Conservation (phyloP, 2,113 vertebrate species). For the Rhabdornis inornatus region DNA sequence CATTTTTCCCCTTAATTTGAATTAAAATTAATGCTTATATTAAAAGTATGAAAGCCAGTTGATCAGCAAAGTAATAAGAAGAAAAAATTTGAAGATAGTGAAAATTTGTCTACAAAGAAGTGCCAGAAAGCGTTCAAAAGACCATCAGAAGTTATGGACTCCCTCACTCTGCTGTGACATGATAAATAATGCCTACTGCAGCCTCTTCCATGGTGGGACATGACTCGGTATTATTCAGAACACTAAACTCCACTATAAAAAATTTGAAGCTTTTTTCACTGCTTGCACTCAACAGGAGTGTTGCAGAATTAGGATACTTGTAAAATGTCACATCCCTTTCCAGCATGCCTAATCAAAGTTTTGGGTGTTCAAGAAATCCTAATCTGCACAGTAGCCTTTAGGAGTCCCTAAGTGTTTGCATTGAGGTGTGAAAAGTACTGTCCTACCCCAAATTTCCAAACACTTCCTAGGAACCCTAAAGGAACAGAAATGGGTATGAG, state of each 20-base stretch:
- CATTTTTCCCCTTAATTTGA: not conserved
- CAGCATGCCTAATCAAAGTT: not conserved
- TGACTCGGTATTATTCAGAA: not conserved
- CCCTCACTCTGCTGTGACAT: not conserved
- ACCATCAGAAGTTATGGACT: not conserved
- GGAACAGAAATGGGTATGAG: not conserved
- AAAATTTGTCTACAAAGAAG: not conserved
- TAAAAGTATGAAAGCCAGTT: constrained; percentile 11
- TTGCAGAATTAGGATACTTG: not conserved
- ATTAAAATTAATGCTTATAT: not conserved
- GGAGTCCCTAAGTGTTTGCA: not conserved
- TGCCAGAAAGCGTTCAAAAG: not conserved
- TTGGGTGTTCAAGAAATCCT: not conserved
- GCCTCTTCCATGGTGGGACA: not conserved
- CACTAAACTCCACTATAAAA: not conserved
- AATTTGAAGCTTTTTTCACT: not conserved
- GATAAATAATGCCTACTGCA: not conserved
- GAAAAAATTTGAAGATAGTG: not conserved
- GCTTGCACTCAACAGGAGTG: not conserved
- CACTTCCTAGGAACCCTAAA: not conserved
- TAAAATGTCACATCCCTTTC: not conserved
- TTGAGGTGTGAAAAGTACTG: not conserved
- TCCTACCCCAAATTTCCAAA: not conserved
- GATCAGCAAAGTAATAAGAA: not conserved
- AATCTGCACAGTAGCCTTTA: not conserved